Conservation (phyloP, 2,888 invertebrate species). For the Folsomia manolachei region DNA sequence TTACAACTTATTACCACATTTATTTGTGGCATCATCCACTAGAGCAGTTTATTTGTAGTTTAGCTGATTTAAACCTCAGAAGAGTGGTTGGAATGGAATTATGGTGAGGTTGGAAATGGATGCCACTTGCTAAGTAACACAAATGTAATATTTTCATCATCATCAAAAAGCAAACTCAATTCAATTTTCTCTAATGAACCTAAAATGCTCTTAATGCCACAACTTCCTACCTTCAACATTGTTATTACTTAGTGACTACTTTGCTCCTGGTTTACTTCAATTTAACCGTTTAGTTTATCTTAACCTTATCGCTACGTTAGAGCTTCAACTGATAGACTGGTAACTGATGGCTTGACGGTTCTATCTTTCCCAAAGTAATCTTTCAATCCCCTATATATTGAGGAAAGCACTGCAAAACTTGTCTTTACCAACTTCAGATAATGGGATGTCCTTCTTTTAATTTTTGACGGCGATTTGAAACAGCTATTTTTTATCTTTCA, state of each 20-base stretch:
- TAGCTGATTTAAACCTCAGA: not conserved
- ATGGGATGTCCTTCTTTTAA: too few relatives aligned
- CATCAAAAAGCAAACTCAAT: conserved; percentile 17
- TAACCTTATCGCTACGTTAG: too few relatives aligned
- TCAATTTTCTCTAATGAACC: conserved; percentile 15
- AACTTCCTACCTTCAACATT: conserved; percentile 2
- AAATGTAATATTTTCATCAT: conserved; percentile 17
- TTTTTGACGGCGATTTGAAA: too few relatives aligned
- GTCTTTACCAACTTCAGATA: too few relatives aligned
- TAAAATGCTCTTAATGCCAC: conserved; percentile 14
- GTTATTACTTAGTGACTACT: conserved; percentile 4
- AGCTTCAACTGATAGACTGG: too few relatives aligned
- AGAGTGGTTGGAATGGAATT: not conserved
- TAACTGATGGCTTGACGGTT: too few relatives aligned
- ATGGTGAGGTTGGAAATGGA: not conserved
- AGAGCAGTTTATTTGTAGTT: not conserved
- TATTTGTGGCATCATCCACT: not conserved
- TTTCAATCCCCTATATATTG: too few relatives aligned
- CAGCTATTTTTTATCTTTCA: too few relatives aligned
- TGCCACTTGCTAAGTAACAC: conserved; percentile 5
- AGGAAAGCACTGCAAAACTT: too few relatives aligned
- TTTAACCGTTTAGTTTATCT: conserved; percentile 8
- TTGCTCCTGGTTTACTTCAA: conserved; percentile 5
- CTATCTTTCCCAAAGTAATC: too few relatives aligned
- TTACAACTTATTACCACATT: not conserved